Conservation (phyloP, 2,113 vertebrate genomes). For the Macroglossus sobrinus region DNA sequence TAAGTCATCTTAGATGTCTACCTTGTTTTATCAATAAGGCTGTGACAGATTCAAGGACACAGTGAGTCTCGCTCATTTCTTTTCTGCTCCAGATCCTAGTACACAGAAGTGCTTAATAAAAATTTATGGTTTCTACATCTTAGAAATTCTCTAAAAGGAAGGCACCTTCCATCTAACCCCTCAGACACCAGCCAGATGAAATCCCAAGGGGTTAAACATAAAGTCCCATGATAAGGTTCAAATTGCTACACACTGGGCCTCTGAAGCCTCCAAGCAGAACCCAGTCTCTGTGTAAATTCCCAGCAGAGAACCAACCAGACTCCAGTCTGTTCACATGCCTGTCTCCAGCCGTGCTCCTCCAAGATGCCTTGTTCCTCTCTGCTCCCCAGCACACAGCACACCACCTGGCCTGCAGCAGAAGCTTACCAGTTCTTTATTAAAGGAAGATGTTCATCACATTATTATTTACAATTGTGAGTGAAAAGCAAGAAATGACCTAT, state of each 20-base stretch:
- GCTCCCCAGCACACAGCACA: background rate
- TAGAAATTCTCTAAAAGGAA: background rate
- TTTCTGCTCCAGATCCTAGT: background rate
- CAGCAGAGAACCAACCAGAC: background rate
- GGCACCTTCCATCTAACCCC: background rate
- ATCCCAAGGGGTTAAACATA: background rate
- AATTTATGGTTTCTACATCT: background rate
- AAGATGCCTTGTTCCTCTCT: background rate
- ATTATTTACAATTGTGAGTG: background rate
- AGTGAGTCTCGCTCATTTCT: background rate
- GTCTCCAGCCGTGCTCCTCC: background rate
- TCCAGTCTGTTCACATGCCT: too few relatives aligned
- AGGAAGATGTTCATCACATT: background rate
- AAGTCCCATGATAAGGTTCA: background rate
- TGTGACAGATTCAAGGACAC: background rate
- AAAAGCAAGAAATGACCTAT: background rate
- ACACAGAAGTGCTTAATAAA: background rate
- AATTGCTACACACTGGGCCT: background rate
- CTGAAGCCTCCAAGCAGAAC: background rate
- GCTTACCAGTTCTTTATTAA: background rate
- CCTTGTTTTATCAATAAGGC: background rate
- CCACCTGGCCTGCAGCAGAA: background rate
- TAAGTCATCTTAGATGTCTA: background rate
- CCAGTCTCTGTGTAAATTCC: background rate
- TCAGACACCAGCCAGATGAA: background rate